Evolutionary conservation across 35 echinoderm and acorn worm species (phyloP).

Genomic region (Antedon bifida): DNA sequence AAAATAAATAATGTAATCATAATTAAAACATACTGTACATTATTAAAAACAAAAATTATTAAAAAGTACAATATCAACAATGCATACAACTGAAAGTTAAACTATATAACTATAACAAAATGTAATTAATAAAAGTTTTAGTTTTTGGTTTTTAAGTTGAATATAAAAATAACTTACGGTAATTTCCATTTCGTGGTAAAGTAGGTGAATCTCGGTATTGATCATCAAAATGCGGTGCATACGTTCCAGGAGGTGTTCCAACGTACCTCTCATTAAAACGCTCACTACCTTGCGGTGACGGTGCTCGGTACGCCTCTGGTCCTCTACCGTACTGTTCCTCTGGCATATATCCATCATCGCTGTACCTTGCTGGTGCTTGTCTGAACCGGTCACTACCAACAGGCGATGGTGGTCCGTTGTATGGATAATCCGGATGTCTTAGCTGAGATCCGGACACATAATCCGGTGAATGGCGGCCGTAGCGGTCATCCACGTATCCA

Average conservation of each 20-base stretch:
- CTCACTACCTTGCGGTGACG: slow-evolving; percentile 5
- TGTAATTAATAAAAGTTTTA: too few species aligned
- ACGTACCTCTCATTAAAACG: background rate
- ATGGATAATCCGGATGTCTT: background rate
- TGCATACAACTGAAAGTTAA: background rate
- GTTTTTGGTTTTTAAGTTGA: too few species aligned
- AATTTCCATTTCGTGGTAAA: background rate
- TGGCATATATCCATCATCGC: background rate
- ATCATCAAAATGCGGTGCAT: background rate
- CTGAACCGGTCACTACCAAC: background rate
- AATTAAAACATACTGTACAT: too few species aligned
- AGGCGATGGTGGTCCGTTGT: background rate
- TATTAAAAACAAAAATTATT: too few species aligned
- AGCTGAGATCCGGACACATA: background rate
- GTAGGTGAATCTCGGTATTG: background rate
- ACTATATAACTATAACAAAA: background rate
- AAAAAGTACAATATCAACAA: background rate
- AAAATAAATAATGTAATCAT: background rate
- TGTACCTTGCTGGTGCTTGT: background rate
- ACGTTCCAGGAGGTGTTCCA: background rate
- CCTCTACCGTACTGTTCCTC: background rate
- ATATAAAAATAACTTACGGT: background rate
- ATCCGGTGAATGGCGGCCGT: background rate
- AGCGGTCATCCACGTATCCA: background rate
- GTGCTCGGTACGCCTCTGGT: background rate